Percentiles rank a stretch among this genome's conserved stretches.
These are phyloP conservation scores for Pristionchus arcanus DNA, from an alignment of 2,888 invertebrate genomes.

Conservation along the genomic window DNA sequence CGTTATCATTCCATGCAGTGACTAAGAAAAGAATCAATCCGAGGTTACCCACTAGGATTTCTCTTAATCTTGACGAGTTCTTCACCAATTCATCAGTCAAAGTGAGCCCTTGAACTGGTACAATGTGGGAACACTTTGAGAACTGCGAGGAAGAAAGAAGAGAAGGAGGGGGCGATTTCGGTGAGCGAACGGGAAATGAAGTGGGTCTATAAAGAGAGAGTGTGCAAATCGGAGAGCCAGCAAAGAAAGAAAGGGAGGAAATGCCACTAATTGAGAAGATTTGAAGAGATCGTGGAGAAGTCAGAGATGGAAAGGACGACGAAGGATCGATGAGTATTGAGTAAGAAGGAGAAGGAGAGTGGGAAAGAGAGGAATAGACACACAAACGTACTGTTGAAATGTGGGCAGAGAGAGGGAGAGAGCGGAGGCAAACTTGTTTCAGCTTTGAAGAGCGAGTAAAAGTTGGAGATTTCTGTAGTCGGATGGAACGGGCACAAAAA, in stretches of 20 bases:
- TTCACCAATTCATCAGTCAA: not conserved
- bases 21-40: not conserved
- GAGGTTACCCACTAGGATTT: not conserved
- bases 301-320: slow-evolving; percentile 1
- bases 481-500: not conserved
- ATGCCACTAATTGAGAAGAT: not conserved
- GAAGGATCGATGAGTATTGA: slow-evolving; percentile 41
- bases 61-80: not conserved
- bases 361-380: slow-evolving; percentile 22
- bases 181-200: slow-evolving; percentile 30
- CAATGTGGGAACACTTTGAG: not conserved
- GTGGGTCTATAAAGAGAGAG: not conserved
- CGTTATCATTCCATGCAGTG: not conserved
- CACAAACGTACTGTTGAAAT: slow-evolving; percentile 37
- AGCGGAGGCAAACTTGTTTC: slow-evolving; percentile 18
- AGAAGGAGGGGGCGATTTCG: not conserved
- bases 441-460: slow-evolving; percentile 37
- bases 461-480: slow-evolving; percentile 4
- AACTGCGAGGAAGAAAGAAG: not conserved
- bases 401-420: slow-evolving; percentile 33
- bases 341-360: slow-evolving; percentile 12
- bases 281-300: slow-evolving; percentile 1
- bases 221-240: not conserved
- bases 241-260: not conserved
- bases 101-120: not conserved